Evolutionary conservation across 2,113 vertebrate species (phyloP), one percentile per base, ranked within the genome.

Genomic region (Piprites chloris): DNA sequence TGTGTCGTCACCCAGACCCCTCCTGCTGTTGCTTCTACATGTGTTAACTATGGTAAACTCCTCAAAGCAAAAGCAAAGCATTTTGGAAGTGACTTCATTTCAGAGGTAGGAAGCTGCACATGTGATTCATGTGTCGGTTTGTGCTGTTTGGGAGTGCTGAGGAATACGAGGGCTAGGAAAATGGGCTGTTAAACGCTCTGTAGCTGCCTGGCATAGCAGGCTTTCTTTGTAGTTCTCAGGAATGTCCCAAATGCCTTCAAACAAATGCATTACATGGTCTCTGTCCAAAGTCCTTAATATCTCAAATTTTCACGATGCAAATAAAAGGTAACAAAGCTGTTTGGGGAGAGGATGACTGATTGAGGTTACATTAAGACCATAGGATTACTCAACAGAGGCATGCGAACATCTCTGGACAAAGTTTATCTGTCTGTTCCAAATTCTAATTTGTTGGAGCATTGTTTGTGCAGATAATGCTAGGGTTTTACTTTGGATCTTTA

Each of bases 401-500:
- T 69, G 63, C 83, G 87, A 76, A 87, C 84, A 92, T 76, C 1
- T 2, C 87, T 91, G 93, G 77, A 94, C 74, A 85, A 94, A 93
- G 90, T 94, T 96, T 96, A 93, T 94, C 94, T 46, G 78, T 66
- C 89, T 87, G 82, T 97, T 97, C 92, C 96, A 97, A 94, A 97
- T 95, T 95, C 95, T 93, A 62, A 91, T 96, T 97, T 96, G 95
- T 91, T 84, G 76, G 85, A 95, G 82, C 68, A 90, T 89, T 96
- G 91, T 93, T 97, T 93, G 93, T 95, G 91, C 82, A 93, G 89
- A 96, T 97, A 93, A 96, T 67, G 74, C 72, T 88, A 74, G 89
- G 85, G 73, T 95, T 95, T 96, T 90, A 53, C 56, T 97, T 96
- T 39, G 65, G 44, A 94, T 91, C 85, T 85, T 94, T 85, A 90